phyloP scores from a whole-genome alignment of 2,888 invertebrate species.

The Drosophila anceps region DNA sequence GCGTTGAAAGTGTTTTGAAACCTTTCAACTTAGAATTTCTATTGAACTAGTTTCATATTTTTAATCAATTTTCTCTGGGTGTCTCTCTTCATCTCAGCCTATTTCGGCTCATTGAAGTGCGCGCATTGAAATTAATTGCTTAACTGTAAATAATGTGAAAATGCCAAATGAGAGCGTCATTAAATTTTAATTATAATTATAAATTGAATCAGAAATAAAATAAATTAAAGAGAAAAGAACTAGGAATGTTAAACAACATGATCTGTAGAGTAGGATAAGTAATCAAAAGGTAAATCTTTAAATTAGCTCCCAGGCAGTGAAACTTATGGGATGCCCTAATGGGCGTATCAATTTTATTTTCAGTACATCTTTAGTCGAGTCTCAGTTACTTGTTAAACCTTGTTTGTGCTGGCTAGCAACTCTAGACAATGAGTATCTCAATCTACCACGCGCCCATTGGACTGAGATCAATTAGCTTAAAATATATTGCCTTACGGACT shows the following conservation, averaged over 20 bases:
- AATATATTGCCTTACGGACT: no score
- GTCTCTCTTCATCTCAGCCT: constrained; percentile 4
- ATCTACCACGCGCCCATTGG: no score
- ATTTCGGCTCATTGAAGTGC: constrained; percentile 46
- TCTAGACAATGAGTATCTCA: neutral
- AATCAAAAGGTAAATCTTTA: neutral
- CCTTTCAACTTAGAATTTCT: constrained; percentile 26
- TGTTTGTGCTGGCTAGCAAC: no score
- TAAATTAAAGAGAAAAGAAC: neutral
- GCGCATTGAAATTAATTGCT: constrained; percentile 57
- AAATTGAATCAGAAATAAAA: neutral
- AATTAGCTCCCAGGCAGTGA: no score
- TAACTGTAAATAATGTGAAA: constrained; percentile 50
- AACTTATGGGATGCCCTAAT: no score
- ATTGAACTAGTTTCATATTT: constrained; percentile 47
- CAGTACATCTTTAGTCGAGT: neutral
- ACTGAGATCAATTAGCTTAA: no score
- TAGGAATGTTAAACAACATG: neutral
- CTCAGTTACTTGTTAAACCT: neutral
- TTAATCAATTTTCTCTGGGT: constrained; percentile 48
- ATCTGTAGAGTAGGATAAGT: neutral
- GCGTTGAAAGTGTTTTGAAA: constrained; percentile 19
- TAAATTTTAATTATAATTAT: constrained; percentile 59
- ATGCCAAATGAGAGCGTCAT: constrained; percentile 34
- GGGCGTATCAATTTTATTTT: no score